Percentiles rank a stretch among this genome's conserved stretches.
These are phyloP conservation scores for Escarpia spicata DNA, from an alignment of 2,888 invertebrate genomes.

Conservation along the genomic window DNA sequence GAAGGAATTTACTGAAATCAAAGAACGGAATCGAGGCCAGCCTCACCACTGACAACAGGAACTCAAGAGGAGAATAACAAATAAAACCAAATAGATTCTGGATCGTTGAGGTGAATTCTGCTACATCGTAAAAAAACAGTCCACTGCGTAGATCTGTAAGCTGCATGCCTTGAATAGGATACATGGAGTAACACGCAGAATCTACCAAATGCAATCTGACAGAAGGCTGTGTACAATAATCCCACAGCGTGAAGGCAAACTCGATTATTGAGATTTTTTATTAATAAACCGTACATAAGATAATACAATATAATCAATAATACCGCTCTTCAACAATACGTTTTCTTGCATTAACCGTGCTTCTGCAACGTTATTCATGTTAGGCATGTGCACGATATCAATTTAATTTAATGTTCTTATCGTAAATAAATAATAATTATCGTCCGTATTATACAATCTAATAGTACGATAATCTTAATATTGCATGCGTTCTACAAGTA, in stretches of 20 bases:
- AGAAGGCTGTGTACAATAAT: neutral
- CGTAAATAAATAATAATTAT: neutral
- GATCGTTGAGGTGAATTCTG: neutral
- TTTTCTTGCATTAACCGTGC: neutral
- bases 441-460: neutral
- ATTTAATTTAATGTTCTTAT: neutral
- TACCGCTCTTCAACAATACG: neutral
- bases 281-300: neutral
- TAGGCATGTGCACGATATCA: neutral
- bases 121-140: neutral
- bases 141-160: neutral
- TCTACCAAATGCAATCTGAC: neutral
- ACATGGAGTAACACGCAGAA: neutral
- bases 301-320: neutral
- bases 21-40: too few species aligned
- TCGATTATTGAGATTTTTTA: neutral
- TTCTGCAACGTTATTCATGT: neutral
- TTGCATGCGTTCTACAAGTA: neutral
- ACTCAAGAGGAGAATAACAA: too few species aligned
- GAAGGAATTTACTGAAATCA: too few species aligned
- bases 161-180: neutral
- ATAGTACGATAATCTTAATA: neutral
- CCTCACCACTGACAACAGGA: too few species aligned
- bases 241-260: neutral
- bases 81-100: neutral